Evolutionary conservation across 2,797 vertebrate species (phyloP), one percentile per base, ranked within the genome.

Genomic region (Pipistrellus nathusii): DNA sequence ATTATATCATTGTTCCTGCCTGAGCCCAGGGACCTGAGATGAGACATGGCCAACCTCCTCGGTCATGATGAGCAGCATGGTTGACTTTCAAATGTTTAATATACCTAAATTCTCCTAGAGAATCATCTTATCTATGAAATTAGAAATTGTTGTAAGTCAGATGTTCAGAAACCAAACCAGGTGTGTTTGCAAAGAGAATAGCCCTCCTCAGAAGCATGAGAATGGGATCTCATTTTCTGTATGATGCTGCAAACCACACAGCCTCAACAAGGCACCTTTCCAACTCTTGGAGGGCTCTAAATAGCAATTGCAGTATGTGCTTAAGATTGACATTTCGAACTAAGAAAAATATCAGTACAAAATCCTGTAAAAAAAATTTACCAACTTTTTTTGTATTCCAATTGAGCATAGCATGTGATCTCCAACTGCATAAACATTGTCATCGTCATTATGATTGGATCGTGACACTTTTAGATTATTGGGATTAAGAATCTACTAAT

Each of bases 101-200:
- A 57, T 81, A 51, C 6, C 46, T 92, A 64, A 82, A 57, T 23
- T 91, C 53, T 91, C 59, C 53, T 82, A 69, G 30, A 93, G 38
- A 80, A 88, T 77, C 91, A 66, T 90, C 38, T 92, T 96, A 55
- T 23, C 27, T 92, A 6, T 92, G 44, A 95, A 86, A 68, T 94
- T 72, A 94, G 51, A 92, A 76, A 59, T 80, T 83, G 4, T 85
- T 94, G 44, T 73, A 82, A 78, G n/a, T 93, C 59, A 85, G 32
- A 55, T 35, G 8, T 87, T 93, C n/a, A 81, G 73, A 90, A 81
- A 38, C 12, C 84, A 90, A 96, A 85, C 41, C 35, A 88, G 21
- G 23, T 62, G 27, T 77, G 8, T 82, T 82, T 91, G 21, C n/a
- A 94, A 92, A 64, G 48, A 82, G 55, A 82, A 44, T 80, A 89